These are phyloP conservation scores for Eledone cirrhosa DNA, from an alignment of 2,888 invertebrate genomes.

Conservation along the genomic window DNA sequence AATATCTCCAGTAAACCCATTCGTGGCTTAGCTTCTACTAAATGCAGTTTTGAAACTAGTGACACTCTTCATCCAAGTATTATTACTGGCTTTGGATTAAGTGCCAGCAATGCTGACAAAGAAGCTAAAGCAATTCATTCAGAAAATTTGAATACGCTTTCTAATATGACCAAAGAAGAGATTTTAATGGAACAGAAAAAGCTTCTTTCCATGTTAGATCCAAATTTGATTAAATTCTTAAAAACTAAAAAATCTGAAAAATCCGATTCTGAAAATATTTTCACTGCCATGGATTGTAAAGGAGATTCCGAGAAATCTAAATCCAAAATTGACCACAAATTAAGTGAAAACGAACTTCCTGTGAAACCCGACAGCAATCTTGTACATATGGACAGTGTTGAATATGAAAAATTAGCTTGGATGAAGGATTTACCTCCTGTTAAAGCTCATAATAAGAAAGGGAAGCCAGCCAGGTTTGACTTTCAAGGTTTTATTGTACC, in stretches of 20 bases:
- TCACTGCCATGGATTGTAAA: neutral
- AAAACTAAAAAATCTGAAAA: neutral
- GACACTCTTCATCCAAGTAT: constrained; percentile 7
- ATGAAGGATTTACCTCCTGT: constrained; percentile 76
- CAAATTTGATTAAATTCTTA: constrained; percentile 13
- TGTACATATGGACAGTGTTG: constrained; percentile 86
- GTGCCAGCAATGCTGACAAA: constrained; percentile 49
- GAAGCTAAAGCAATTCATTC: constrained; percentile 74
- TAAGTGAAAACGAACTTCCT: constrained; percentile 58
- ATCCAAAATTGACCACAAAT: neutral
- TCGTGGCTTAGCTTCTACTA: neutral
- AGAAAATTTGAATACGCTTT: constrained; percentile 77
- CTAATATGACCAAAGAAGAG: constrained; percentile 77
- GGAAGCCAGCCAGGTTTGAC: constrained; percentile 65
- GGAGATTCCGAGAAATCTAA: neutral
- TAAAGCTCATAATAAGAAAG: constrained; percentile 45
- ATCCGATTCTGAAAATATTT: neutral
- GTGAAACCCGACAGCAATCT: constrained; percentile 72
- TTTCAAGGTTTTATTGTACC: constrained; percentile 65
- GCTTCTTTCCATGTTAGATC: constrained; percentile 70
- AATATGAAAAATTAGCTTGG: constrained; percentile 89
- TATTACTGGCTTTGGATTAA: constrained; percentile 50
- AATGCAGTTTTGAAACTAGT: neutral
- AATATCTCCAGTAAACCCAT: constrained; percentile 27
- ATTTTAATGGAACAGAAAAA: constrained; percentile 79